Conservation (phyloP, 2,888 invertebrate genomes). For the Dryobotodes eremita region DNA sequence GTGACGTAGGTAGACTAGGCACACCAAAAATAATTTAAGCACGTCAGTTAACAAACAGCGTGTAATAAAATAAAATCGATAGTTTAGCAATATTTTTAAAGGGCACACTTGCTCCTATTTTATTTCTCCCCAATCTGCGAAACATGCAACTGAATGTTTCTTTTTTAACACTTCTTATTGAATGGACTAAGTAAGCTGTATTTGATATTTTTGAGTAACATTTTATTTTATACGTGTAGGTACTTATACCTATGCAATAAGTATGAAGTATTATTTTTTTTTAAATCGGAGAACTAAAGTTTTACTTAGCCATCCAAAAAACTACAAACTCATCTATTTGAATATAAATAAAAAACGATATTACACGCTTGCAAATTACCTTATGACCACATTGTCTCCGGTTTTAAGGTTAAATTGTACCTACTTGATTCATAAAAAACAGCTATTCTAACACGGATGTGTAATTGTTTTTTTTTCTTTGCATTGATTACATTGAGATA, state of each 20-base stretch:
- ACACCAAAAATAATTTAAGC: neutral
- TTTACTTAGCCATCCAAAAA: slow-evolving; percentile 40
- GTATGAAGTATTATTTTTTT: neutral
- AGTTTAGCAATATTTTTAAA: neutral
- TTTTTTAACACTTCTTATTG: neutral
- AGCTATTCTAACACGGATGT: slow-evolving; percentile 62
- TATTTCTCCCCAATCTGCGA: neutral
- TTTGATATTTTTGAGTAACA: neutral
- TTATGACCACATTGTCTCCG: slow-evolving; percentile 60
- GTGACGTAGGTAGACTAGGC: neutral
- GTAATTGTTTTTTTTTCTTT: slow-evolving; percentile 37
- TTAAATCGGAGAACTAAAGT: slow-evolving; percentile 1
- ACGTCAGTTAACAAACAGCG: neutral
- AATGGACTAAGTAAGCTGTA: neutral
- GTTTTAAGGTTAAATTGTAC: slow-evolving; percentile 50
- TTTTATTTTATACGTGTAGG: neutral
- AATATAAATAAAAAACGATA: slow-evolving; percentile 43
- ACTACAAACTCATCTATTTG: slow-evolving; percentile 37
- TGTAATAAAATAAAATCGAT: neutral
- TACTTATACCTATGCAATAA: neutral
- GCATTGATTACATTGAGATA: slow-evolving; percentile 23
- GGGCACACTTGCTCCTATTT: neutral
- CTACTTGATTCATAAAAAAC: slow-evolving; percentile 38
- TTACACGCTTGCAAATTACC: slow-evolving; percentile 54
- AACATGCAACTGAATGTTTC: neutral